Conservation (phyloP, 2,113 vertebrate genomes). For the Axis porcinus region DNA sequence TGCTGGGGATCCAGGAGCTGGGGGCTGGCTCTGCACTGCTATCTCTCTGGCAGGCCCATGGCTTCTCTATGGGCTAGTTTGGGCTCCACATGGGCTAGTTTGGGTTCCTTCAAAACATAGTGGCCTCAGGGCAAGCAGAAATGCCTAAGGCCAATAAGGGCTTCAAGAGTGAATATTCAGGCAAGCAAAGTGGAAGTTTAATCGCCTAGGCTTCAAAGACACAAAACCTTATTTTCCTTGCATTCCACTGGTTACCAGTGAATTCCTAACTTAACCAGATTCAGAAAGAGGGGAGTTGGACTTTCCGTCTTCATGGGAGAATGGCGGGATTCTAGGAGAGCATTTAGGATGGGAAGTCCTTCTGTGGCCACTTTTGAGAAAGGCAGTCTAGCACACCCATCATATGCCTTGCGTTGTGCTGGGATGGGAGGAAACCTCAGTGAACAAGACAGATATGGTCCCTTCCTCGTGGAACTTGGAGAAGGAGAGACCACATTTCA, state of each 20-base stretch:
- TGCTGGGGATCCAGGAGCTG: background rate
- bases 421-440: background rate
- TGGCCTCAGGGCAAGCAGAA: background rate
- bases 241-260: background rate
- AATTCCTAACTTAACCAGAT: background rate
- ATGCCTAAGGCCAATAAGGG: background rate
- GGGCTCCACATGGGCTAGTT: rapidly evolving
- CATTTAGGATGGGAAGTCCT: background rate
- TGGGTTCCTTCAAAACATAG: background rate
- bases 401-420: rapidly evolving
- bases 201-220: background rate
- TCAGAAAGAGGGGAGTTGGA: background rate
- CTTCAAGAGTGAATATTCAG: background rate
- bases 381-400: background rate
- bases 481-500: background rate
- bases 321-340: background rate
- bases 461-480: background rate
- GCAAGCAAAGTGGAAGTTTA: background rate
- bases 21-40: rapidly evolving
- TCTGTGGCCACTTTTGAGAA: background rate
- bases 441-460: background rate
- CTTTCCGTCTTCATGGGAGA: background rate
- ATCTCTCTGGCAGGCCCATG: background rate
- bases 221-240: too few species aligned
- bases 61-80: background rate